Evolutionary conservation across 2,888 invertebrate species (phyloP).

Genomic region (Apodemia duryi): DNA sequence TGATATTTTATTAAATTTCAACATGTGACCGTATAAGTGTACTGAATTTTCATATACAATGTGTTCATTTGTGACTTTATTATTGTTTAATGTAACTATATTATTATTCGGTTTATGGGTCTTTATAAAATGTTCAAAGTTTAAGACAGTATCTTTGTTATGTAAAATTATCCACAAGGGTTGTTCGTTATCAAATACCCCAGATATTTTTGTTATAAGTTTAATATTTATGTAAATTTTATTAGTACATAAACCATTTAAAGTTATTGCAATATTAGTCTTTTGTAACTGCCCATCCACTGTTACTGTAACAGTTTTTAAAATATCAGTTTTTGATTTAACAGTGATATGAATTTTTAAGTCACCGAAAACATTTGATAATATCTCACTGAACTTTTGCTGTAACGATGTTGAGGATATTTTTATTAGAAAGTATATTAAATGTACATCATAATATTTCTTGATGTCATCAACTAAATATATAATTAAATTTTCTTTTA

Average conservation of each 20-base stretch:
- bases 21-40: constrained; percentile 41
- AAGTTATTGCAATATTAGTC: constrained; percentile 46
- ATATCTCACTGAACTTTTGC: constrained; percentile 41
- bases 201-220: constrained; percentile 51
- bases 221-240: constrained; percentile 44
- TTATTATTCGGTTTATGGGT: constrained; percentile 27
- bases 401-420: constrained; percentile 39
- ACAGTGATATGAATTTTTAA: constrained; percentile 52
- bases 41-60: constrained; percentile 38
- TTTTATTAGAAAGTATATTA: constrained; percentile 46
- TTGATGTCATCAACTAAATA: constrained; percentile 45
- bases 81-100: constrained; percentile 37
- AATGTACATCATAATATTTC: constrained; percentile 47
- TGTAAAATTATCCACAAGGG: constrained; percentile 51
- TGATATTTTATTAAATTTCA: constrained; percentile 39
- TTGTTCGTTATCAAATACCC: constrained; percentile 45
- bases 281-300: constrained; percentile 44
- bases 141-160: constrained; percentile 40
- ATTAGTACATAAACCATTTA: constrained; percentile 32
- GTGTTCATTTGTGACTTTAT: constrained; percentile 37
- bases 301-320: constrained; percentile 51
- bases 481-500: constrained; percentile 39
- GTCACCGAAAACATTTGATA: constrained; percentile 42
- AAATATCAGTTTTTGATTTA: constrained; percentile 35
- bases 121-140: constrained; percentile 56